Evolutionary conservation across 2,113 vertebrate genomes (phyloP).

Genomic region (Junco hyemalis): DNA sequence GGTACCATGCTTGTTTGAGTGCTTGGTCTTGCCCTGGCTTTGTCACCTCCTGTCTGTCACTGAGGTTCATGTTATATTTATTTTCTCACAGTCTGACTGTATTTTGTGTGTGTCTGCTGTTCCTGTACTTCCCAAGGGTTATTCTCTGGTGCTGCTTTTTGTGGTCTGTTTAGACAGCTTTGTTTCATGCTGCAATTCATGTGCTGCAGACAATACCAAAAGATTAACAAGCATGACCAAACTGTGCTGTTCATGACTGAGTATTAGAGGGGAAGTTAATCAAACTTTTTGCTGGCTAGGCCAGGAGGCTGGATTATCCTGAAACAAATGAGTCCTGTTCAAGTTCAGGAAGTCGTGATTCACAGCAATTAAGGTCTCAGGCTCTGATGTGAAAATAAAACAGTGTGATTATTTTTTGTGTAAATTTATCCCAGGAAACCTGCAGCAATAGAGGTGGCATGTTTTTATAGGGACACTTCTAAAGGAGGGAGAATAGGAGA

Average conservation of each 20-base stretch:
- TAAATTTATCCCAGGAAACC: not conserved
- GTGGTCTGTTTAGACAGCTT: conserved; percentile 17
- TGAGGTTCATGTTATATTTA: not conserved
- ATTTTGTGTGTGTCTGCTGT: conserved; percentile 30
- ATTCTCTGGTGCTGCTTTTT: conserved; percentile 34
- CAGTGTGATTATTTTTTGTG: not conserved
- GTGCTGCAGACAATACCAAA: not conserved
- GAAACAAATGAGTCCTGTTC: conserved; percentile 20
- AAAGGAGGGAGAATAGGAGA: not conserved
- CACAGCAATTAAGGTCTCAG: conserved; percentile 4
- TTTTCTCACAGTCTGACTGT: conserved; percentile 3
- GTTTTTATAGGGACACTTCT: not conserved
- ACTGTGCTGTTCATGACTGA: not conserved
- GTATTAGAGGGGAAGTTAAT: conserved; percentile 1
- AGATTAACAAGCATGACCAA: conserved; percentile 22
- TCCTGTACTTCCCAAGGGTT: conserved; percentile 8
- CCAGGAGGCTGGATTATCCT: conserved; percentile 22
- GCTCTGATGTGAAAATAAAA: not conserved
- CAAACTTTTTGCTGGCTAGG: not conserved
- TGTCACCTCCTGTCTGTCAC: conserved; percentile 13
- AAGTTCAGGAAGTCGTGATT: conserved; percentile 26
- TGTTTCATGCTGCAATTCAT: conserved; percentile 39
- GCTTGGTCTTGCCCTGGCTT: not conserved
- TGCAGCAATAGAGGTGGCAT: not conserved
- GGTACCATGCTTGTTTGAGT: not conserved